These are phyloP conservation scores for Pionites leucogaster DNA, from an alignment of 2,113 vertebrate species.

Conservation along the genomic window DNA sequence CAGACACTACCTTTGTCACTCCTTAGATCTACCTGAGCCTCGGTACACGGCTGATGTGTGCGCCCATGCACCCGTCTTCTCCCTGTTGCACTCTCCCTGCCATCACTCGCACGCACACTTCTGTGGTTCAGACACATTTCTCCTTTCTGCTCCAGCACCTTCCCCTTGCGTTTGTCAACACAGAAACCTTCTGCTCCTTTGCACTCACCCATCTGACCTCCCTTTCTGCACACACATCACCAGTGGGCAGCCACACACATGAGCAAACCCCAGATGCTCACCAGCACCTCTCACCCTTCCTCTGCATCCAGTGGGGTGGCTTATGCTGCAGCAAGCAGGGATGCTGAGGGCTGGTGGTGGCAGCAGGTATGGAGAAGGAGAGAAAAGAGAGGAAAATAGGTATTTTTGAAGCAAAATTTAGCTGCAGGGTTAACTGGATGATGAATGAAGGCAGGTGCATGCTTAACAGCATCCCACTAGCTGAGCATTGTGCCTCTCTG, in stretches of 20 bases:
- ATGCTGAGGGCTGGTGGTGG: background rate
- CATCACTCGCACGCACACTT: accelerated
- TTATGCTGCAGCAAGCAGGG: background rate
- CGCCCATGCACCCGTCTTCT: background rate
- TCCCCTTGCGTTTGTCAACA: accelerated
- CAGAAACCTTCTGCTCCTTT: background rate
- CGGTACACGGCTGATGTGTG: accelerated
- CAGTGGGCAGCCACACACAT: accelerated
- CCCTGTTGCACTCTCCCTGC: background rate
- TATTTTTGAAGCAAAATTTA: background rate
- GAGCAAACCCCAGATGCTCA: background rate
- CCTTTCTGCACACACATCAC: accelerated
- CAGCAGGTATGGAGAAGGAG: background rate
- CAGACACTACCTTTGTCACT: accelerated
- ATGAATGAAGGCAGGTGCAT: background rate
- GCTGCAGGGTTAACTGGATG: background rate
- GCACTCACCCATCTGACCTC: accelerated
- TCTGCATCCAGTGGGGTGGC: background rate
- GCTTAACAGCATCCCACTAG: background rate
- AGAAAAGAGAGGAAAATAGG: background rate
- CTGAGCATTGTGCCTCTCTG: background rate
- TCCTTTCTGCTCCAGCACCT: background rate
- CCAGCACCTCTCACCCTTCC: background rate
- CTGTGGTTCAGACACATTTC: background rate
- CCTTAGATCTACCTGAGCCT: background rate